Evolutionary conservation across 2,113 vertebrate genomes (phyloP), one percentile per base, ranked within the genome.

Genomic region (Pardalotus punctatus): DNA sequence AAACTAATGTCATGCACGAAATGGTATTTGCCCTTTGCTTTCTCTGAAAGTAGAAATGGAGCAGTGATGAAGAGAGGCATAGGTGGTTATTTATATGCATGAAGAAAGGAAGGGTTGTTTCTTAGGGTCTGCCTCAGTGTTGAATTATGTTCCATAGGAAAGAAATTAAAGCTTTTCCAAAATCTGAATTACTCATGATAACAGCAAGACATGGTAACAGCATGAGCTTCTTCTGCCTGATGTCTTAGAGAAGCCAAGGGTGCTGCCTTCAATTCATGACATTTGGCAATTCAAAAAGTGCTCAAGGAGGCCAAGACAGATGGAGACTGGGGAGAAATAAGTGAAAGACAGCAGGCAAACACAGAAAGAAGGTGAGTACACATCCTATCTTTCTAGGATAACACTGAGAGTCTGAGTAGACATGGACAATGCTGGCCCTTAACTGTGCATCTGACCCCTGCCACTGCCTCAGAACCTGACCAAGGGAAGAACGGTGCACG

Each of bases 321-420:
- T 33, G 27, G 38, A 72, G 40, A 31, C 1, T 58, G 47, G 10
- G 20, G 33, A 80, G 57, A 71, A 86, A 25, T 42, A 71, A 84
- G 23, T 20, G 47, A 50, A 89, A 86, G 53, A 56, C 2, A 4
- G 23, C 29, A 71, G 43, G 29, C 29, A 74, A 50, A 64, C 38
- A 50, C 27, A 42, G 61, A 71, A 70, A 47, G 23, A 23, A 81
- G 33, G 14, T 71, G 29, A 57, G 42, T 42, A 12, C 27, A 18
- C 0, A 0, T 33, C 18, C 40, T n/a, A n/a, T n/a, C 78, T 48
- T 50, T 53, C 48, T 45, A 31, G 69, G 31, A 23, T 73, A 35
- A 40, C 31, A 73, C 2, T 38, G 48, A 58, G 69, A 57, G 48
- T 36, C 53, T 17, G 51, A 66, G 31, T 2, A 60, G 54, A 19